Evolutionary conservation across 2,113 vertebrate species (phyloP), one percentile per base, ranked within the genome.

Genomic region (Anguilla rostrata): DNA sequence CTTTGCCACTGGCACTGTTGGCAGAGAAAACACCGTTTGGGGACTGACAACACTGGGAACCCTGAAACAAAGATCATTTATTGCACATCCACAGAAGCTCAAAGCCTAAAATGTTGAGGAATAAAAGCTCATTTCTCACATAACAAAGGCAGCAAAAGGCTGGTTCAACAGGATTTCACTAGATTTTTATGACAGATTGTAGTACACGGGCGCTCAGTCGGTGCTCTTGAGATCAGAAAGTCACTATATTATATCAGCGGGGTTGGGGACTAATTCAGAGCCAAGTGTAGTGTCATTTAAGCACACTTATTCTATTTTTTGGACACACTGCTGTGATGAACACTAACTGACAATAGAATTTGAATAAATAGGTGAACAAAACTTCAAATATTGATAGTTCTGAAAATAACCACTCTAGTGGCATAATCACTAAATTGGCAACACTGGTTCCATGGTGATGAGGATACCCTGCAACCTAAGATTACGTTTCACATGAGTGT

Each of bases 401-500:
- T 16, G 14, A 60, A 60, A 60, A 26, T 66, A 66, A 66, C 60
- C 5, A 2, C 60, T 26, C 18, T 66, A 66, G 60, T 63, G 60
- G 60, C 60, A 66, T 26, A 66, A 66, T 26, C 60, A 66, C 60
- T 66, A 22, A 2, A 20, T 26, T 63, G 60, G 60, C 60, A 26
- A 63, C 60, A 63, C 18, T 63, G 56, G 56, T 60, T 60, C 56
- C 56, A 22, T 26, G 60, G 60, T 66, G 60, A 66, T 66, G 60
- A 66, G 60, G 60, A 66, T 2, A 66, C 5, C 18, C 18, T 22
- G 60, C 18, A 66, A 20, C 2, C 60, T 66, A 66, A 66, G 60
- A 20, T 26, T 66, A 66, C n/a, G 39, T 87, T 92, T 91, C 89
- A 90, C 83, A 89, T 53, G 71, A 86, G 75, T 90, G 84, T 88